Conservation (phyloP, 2,113 vertebrate species). For the Phoxinus phoxinus region DNA sequence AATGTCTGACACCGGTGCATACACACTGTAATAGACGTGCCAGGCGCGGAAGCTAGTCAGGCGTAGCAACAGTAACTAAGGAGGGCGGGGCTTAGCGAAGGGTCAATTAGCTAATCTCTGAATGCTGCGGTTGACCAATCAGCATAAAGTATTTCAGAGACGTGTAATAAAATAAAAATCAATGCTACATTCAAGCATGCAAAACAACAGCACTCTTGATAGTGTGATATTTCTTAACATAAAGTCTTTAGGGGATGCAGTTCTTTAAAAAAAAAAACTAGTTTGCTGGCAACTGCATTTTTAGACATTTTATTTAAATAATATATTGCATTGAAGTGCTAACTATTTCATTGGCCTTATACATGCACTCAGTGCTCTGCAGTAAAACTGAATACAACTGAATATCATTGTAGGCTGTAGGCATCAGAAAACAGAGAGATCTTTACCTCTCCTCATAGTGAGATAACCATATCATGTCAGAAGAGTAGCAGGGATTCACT, state of each 20-base stretch:
- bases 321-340: background rate
- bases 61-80: too few relatives aligned
- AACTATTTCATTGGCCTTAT: background rate
- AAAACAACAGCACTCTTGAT: background rate
- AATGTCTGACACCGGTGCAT: too few relatives aligned
- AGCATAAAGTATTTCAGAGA: constrained; percentile 6
- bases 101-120: background rate
- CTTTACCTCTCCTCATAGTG: background rate
- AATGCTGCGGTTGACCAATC: background rate
- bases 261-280: background rate
- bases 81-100: too few relatives aligned
- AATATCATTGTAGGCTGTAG: too few relatives aligned
- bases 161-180: too few relatives aligned
- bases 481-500: background rate
- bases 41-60: too few relatives aligned
- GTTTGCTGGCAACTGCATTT: background rate
- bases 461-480: background rate
- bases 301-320: background rate
- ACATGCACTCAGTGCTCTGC: background rate
- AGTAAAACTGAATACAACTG: background rate
- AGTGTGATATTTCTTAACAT: background rate
- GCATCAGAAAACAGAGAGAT: background rate
- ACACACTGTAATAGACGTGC: too few relatives aligned
- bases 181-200: background rate
- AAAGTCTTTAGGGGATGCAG: constrained; percentile 3